These are phyloP conservation scores for Drosophila anomalata DNA, from an alignment of 2,888 invertebrate genomes.

Conservation along the genomic window DNA sequence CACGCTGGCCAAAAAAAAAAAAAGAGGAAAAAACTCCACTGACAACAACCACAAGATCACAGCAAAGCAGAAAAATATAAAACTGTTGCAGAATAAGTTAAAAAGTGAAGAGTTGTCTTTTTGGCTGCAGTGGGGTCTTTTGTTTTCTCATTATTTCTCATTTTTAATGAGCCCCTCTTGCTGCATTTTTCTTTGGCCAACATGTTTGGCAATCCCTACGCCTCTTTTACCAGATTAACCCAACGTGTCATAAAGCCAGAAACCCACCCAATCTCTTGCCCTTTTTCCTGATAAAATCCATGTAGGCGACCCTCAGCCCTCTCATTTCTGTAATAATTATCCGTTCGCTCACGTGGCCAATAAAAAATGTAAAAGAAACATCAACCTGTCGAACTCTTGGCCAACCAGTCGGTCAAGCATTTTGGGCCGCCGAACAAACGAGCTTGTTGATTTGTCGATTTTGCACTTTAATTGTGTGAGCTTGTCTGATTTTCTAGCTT, in stretches of 20 bases:
- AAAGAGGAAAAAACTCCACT: slow-evolving; percentile 12
- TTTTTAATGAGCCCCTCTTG: slow-evolving; percentile 32
- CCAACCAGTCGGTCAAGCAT: slow-evolving; percentile 33
- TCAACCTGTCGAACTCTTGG: slow-evolving; percentile 26
- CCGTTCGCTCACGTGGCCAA: slow-evolving; percentile 23
- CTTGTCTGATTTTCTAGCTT: slow-evolving; percentile 42
- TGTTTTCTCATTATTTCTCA: slow-evolving; percentile 54
- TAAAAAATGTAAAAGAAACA: neutral
- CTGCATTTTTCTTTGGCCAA: slow-evolving; percentile 35
- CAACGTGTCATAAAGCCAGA: slow-evolving; percentile 19
- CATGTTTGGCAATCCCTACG: slow-evolving; percentile 49
- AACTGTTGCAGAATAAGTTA: slow-evolving; percentile 12
- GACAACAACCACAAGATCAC: slow-evolving; percentile 34
- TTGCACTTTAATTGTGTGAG: slow-evolving; percentile 55
- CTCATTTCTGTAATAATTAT: slow-evolving; percentile 1
- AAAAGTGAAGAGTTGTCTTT: slow-evolving; percentile 53
- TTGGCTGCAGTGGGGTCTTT: slow-evolving; percentile 44
- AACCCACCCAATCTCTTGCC: neutral
- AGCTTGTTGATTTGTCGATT: slow-evolving; percentile 58
- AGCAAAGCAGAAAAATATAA: slow-evolving; percentile 23
- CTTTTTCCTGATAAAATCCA: slow-evolving; percentile 20
- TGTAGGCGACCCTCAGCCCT: slow-evolving; percentile 15
- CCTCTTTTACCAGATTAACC: slow-evolving; percentile 46
- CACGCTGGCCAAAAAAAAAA: slow-evolving; percentile 45
- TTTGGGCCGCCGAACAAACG: slow-evolving; percentile 10